A percentile compares a stretch with the other conserved stretches of the same genome.
These are phyloP conservation scores for Nemoura dubitans DNA, from an alignment of 2,888 invertebrate species.

Conservation along the genomic window DNA sequence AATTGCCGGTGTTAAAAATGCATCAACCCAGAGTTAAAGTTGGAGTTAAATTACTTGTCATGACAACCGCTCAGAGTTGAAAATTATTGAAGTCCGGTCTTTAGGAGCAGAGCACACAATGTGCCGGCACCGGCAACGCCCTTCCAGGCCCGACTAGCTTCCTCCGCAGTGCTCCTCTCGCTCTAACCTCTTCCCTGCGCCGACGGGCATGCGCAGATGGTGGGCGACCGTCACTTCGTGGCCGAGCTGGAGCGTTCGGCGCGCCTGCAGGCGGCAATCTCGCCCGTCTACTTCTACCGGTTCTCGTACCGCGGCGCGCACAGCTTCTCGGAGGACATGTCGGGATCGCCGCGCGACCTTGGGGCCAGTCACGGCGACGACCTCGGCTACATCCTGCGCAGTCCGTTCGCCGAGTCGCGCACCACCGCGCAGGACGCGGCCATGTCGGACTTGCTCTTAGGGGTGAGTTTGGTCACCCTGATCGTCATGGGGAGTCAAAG, in stretches of 20 bases:
- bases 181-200: background rate
- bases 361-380: conserved; percentile 55
- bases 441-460: conserved; percentile 10
- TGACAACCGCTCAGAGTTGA: no score
- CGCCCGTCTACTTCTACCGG: conserved; percentile 69
- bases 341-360: conserved; percentile 62
- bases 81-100: no score
- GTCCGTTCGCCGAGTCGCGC: conserved; percentile 32
- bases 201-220: conserved; percentile 60
- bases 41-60: no score
- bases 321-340: conserved; percentile 66
- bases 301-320: conserved; percentile 71
- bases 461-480: conserved; percentile 43
- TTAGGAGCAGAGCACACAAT: no score
- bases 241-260: conserved; percentile 67
- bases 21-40: no score
- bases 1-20: no score
- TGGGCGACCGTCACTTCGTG: conserved; percentile 72
- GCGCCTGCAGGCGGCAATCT: conserved; percentile 61
- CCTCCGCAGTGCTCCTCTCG: background rate
- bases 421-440: background rate
- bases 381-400: conserved; percentile 51
- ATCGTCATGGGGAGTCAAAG: no score
- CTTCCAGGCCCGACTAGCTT: no score
- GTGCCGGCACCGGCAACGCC: no score